Evolutionary conservation across 2,888 invertebrate species (phyloP).

Genomic region (Acleris literana): DNA sequence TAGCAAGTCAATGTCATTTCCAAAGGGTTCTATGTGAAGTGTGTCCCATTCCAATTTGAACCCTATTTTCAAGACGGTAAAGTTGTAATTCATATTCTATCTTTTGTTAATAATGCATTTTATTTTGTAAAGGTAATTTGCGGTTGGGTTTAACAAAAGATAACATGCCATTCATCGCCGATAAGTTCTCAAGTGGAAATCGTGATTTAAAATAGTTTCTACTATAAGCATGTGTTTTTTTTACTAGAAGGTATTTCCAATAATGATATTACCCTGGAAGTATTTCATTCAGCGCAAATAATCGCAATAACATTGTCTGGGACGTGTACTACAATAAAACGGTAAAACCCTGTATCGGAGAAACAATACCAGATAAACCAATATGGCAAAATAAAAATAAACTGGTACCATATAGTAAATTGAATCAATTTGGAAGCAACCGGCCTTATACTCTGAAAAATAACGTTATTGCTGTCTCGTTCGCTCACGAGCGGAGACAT

Average conservation of each 20-base stretch:
- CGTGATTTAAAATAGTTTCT: no score
- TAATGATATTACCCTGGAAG: background rate
- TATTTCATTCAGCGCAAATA: background rate
- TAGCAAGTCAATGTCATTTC: no score
- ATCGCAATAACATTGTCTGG: background rate
- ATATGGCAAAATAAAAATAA: constrained; percentile 1
- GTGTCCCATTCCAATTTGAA: no score
- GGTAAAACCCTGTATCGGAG: background rate
- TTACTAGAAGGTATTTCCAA: background rate
- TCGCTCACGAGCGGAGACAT: background rate
- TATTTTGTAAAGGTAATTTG: no score
- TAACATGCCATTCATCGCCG: no score
- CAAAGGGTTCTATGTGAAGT: no score
- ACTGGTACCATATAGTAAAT: background rate
- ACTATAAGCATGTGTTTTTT: background rate
- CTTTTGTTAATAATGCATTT: no score
- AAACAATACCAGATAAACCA: background rate
- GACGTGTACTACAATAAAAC: background rate
- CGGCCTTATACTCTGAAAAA: background rate
- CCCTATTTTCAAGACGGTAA: no score
- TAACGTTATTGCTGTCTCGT: background rate
- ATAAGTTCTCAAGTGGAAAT: no score
- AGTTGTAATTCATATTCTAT: no score
- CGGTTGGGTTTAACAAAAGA: no score
- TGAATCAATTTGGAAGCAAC: background rate